phyloP scores from a whole-genome alignment of 2,888 invertebrate species.

The Papilio elwesi region DNA sequence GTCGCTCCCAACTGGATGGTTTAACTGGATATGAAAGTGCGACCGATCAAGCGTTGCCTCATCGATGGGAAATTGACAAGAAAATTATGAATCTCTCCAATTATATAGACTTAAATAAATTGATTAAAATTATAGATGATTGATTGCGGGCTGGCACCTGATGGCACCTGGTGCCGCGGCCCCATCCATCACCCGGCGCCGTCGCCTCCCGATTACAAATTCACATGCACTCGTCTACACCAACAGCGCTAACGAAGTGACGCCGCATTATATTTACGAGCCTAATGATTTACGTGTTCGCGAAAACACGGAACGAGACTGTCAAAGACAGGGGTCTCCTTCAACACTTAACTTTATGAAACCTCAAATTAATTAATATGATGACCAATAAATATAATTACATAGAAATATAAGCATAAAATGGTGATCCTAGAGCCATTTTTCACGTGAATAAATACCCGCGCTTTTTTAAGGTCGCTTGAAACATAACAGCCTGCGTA shows the following conservation, averaged over 20 bases:
- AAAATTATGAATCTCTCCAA: constrained; percentile 54
- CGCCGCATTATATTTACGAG: constrained; percentile 26
- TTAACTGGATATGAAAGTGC: constrained; percentile 36
- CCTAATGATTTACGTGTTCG: constrained; percentile 39
- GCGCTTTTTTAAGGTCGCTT: too few relatives aligned
- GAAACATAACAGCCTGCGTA: neutral
- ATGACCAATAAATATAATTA: too few relatives aligned
- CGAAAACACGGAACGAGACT: constrained; percentile 1
- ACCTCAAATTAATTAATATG: too few relatives aligned
- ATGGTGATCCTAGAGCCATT: too few relatives aligned
- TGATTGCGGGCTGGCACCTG: constrained; percentile 70
- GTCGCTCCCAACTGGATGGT: constrained; percentile 9
- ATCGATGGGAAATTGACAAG: constrained; percentile 31
- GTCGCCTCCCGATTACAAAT: constrained; percentile 36
- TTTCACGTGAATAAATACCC: too few relatives aligned
- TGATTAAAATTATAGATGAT: constrained; percentile 75
- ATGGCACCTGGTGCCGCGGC: constrained; percentile 49
- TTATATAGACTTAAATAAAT: constrained; percentile 67
- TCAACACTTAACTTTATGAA: neutral
- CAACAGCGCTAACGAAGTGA: constrained; percentile 20
- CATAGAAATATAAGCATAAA: too few relatives aligned
- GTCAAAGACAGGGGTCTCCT: neutral
- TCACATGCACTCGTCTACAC: constrained; percentile 32
- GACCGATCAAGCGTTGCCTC: constrained; percentile 10
- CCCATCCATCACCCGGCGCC: constrained; percentile 47